A percentile compares a stretch with the other conserved stretches of the same genome.
phyloP scores from a whole-genome alignment of 2,797 vertebrate species.

The Melopsittacus undulatus region DNA sequence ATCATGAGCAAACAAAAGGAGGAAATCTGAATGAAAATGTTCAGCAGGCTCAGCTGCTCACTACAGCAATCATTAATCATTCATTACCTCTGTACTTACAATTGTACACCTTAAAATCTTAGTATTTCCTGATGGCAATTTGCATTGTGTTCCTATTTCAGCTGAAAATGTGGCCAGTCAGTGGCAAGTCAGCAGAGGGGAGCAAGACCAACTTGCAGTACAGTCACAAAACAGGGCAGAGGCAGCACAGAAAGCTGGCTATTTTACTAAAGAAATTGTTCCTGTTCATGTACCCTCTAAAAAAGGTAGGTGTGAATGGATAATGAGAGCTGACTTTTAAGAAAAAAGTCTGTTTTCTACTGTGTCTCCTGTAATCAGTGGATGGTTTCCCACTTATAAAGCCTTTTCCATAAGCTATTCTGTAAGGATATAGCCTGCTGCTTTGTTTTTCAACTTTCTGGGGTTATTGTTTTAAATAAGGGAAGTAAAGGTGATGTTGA shows the following conservation, averaged over 20 bases:
- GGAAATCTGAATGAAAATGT: neutral
- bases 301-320: constrained; percentile 80
- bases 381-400: neutral
- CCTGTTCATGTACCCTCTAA: constrained; percentile 87
- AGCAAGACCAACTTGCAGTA: constrained; percentile 88
- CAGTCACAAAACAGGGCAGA: constrained; percentile 90
- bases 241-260: constrained; percentile 89
- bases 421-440: neutral
- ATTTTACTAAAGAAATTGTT: constrained; percentile 93
- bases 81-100: neutral
- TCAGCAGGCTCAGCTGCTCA: neutral
- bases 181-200: constrained; percentile 87
- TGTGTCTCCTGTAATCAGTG: neutral
- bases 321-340: neutral
- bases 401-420: neutral
- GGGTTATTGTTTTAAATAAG: neutral
- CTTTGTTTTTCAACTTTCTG: neutral
- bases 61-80: neutral
- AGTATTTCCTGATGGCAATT: neutral
- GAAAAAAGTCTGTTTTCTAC: neutral
- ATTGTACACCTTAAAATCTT: neutral
- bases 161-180: constrained; percentile 96
- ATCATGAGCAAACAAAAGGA: neutral
- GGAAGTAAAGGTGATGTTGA: neutral
- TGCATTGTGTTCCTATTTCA: constrained; percentile 54